These are phyloP conservation scores for Carcharodon carcharias DNA, from an alignment of 2,797 vertebrate species.

Conservation along the genomic window DNA sequence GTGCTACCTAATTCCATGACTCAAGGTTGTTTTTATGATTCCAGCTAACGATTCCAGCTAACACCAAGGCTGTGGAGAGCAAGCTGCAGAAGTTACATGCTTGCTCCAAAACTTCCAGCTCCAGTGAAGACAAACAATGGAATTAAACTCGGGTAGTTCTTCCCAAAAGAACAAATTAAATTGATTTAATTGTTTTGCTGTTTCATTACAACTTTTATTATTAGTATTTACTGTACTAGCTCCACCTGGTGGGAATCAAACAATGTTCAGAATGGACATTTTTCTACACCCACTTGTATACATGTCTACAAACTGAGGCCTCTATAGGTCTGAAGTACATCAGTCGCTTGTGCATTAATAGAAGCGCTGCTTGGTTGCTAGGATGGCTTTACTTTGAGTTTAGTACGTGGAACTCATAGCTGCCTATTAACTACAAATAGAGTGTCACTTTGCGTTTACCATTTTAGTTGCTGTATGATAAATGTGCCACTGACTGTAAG, in stretches of 20 bases:
- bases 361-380: background rate
- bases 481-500: background rate
- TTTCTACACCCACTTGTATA: background rate
- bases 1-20: background rate
- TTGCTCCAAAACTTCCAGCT: background rate
- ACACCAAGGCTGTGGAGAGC: background rate
- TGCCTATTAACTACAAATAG: background rate
- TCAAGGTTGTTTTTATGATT: background rate
- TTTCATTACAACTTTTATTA: background rate
- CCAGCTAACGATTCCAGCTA: background rate
- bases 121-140: background rate
- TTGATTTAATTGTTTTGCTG: background rate
- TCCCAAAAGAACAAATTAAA: background rate
- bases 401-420: background rate
- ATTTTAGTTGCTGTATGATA: background rate
- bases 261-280: background rate
- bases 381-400: background rate
- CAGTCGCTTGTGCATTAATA: background rate
- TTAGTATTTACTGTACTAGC: background rate
- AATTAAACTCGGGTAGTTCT: background rate
- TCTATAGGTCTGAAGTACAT: background rate
- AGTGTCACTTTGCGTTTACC: background rate
- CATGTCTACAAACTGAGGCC: background rate
- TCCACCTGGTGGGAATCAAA: background rate
- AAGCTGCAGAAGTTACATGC: background rate